Percentiles rank a stretch among this genome's conserved stretches.
These are phyloP conservation scores for Morus bassanus DNA, from an alignment of 2,797 vertebrate genomes.

Conservation along the genomic window DNA sequence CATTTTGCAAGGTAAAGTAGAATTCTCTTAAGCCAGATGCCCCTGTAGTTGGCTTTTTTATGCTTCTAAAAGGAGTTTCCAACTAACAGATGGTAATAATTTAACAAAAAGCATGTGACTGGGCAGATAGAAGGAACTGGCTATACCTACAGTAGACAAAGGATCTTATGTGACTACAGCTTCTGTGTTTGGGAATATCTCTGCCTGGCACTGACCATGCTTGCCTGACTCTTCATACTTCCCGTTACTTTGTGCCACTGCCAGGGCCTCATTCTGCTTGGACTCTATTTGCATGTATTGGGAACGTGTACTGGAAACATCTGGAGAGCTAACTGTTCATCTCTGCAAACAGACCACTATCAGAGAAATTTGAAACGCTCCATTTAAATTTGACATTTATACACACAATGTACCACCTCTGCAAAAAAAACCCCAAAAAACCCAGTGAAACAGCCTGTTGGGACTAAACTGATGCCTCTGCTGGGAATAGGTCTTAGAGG, in stretches of 20 bases:
- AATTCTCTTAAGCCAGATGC: background rate
- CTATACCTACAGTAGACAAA: background rate
- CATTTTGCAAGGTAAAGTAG: background rate
- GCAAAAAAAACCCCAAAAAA: background rate
- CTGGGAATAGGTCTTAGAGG: background rate
- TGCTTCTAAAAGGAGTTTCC: background rate
- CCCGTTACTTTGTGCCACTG: background rate
- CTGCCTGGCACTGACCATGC: background rate
- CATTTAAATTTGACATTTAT: background rate
- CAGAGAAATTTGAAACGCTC: background rate
- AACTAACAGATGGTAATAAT: background rate
- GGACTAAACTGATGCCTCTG: background rate
- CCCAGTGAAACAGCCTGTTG: background rate
- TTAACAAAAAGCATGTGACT: background rate
- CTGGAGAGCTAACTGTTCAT: background rate
- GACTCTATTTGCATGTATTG: background rate
- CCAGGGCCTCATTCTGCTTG: background rate
- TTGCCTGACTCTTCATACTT: background rate
- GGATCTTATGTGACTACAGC: accelerated
- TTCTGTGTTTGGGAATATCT: background rate
- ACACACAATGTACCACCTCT: too few relatives aligned
- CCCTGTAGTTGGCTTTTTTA: background rate
- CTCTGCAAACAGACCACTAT: background rate
- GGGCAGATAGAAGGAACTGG: background rate
- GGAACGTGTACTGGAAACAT: background rate